phyloP scores from a whole-genome alignment of 2,113 vertebrate species.

The Oryzias celebensis region DNA sequence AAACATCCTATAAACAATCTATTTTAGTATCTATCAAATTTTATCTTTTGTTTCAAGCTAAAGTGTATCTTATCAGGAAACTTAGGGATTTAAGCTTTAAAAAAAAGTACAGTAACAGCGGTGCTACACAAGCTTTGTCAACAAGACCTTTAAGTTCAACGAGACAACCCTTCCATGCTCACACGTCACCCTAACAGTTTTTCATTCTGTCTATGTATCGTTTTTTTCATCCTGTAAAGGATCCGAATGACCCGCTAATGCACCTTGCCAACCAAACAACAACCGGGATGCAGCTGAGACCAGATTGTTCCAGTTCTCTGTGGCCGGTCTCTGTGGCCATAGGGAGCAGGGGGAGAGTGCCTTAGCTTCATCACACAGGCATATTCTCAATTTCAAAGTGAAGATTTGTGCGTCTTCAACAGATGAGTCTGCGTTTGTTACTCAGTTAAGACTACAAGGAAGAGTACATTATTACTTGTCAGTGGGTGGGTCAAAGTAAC shows the following conservation, averaged over 20 bases:
- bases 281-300: slow-evolving; percentile 62
- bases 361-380: slow-evolving; percentile 35
- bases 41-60: not conserved
- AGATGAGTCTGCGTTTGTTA: slow-evolving; percentile 30
- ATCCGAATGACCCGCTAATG: slow-evolving; percentile 52
- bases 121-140: not conserved
- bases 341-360: slow-evolving; percentile 35
- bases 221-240: slow-evolving; percentile 32
- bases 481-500: not conserved
- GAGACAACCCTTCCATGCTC: not conserved
- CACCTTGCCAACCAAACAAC: slow-evolving; percentile 54
- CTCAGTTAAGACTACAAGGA: slow-evolving; percentile 33
- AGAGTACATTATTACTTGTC: slow-evolving; percentile 33
- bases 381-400: slow-evolving; percentile 18
- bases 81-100: not conserved
- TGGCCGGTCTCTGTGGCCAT: slow-evolving; percentile 18
- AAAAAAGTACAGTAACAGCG: slow-evolving; percentile 26
- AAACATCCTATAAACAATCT: too few species aligned
- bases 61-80: slow-evolving; percentile 5
- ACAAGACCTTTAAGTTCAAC: not conserved
- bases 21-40: not conserved
- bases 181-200: slow-evolving; percentile 1
- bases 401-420: slow-evolving; percentile 22
- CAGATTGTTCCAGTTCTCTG: slow-evolving; percentile 70
- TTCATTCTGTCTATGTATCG: slow-evolving; percentile 32